These are phyloP conservation scores for Otis tarda DNA, from an alignment of 2,113 vertebrate genomes.

Conservation along the genomic window DNA sequence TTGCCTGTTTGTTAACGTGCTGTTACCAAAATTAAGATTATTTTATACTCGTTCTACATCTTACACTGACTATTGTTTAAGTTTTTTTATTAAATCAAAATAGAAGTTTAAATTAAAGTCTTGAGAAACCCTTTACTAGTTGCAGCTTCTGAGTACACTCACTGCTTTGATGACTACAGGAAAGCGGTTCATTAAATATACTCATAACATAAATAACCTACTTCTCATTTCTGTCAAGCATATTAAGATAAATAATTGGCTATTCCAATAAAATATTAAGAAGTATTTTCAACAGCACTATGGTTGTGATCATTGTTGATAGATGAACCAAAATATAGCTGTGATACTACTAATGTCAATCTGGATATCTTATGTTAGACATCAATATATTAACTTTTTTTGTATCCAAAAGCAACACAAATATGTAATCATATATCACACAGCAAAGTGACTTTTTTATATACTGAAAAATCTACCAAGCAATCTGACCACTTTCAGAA, in stretches of 20 bases:
- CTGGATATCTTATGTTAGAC: not conserved
- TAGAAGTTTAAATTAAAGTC: not conserved
- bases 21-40: not conserved
- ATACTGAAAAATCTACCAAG: not conserved
- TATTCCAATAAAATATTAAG: not conserved
- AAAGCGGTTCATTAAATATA: not conserved
- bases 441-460: not conserved
- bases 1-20: not conserved
- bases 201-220: not conserved
- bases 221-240: not conserved
- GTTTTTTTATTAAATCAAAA: not conserved
- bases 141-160: not conserved
- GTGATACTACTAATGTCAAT: not conserved
- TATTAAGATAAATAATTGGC: not conserved
- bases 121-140: not conserved
- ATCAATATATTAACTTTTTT: not conserved
- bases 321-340: not conserved
- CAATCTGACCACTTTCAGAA: not conserved
- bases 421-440: not conserved
- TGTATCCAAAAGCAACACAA: not conserved
- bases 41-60: not conserved
- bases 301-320: not conserved
- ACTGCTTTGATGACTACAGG: not conserved
- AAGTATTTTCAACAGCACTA: not conserved
- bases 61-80: not conserved